These are phyloP conservation scores for Pocillopora damicornis DNA, from an alignment of 64 coral and sea anemone species.

Conservation along the genomic window DNA sequence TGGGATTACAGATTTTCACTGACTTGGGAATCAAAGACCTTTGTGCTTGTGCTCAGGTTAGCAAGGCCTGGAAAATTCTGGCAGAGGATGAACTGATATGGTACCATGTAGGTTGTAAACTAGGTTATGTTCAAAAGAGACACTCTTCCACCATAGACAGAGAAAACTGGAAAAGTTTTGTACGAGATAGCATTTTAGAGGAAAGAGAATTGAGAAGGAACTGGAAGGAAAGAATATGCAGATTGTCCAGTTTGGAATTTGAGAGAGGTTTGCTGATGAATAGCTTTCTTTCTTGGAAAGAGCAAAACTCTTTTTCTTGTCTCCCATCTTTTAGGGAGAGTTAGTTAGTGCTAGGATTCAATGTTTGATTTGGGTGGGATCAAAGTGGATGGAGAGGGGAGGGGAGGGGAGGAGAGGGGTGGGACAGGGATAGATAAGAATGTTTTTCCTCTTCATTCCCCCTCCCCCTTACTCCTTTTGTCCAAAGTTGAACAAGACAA, in stretches of 20 bases:
- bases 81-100: slow-evolving; percentile 88
- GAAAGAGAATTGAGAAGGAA: slow-evolving; percentile 60
- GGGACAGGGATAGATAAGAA: too few relatives aligned
- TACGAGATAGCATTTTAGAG: slow-evolving; percentile 50
- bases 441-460: too few relatives aligned
- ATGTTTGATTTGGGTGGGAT: background rate
- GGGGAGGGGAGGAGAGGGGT: too few relatives aligned
- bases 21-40: slow-evolving; percentile 63
- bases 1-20: slow-evolving; percentile 80
- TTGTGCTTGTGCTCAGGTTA: slow-evolving; percentile 79
- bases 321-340: background rate
- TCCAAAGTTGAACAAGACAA: too few relatives aligned
- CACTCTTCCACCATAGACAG: slow-evolving; percentile 15
- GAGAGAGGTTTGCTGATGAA: slow-evolving; percentile 62
- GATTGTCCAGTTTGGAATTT: slow-evolving; percentile 64
- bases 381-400: too few relatives aligned
- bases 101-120: slow-evolving; percentile 48
- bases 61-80: slow-evolving; percentile 75
- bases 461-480: too few relatives aligned
- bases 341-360: background rate
- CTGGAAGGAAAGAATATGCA: slow-evolving; percentile 96
- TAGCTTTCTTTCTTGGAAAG: background rate
- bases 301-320: background rate
- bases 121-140: slow-evolving; percentile 45
- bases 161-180: slow-evolving; percentile 65